Conservation (phyloP, 2,113 vertebrate genomes). For the Ageneiosus marmoratus region DNA sequence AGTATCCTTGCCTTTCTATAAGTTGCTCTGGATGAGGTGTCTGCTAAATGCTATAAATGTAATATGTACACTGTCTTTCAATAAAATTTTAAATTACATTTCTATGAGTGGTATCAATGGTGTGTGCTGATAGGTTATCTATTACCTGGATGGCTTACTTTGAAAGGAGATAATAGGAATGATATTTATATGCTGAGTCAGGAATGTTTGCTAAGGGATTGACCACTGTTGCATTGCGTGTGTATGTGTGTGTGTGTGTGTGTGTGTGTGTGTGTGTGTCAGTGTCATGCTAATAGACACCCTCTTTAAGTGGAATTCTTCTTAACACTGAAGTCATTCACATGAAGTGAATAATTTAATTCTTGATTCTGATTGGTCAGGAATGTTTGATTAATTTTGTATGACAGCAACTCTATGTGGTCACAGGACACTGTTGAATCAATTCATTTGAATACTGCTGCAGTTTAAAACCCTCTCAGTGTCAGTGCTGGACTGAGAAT, state of each 20-base stretch:
- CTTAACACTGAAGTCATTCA: background rate
- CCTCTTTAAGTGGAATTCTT: background rate
- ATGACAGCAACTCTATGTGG: no score
- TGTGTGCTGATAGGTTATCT: background rate
- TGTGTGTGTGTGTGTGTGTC: background rate
- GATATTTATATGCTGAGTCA: background rate
- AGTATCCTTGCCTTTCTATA: background rate
- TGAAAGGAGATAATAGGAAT: background rate
- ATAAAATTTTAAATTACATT: background rate
- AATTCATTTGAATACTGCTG: no score
- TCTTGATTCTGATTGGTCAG: no score
- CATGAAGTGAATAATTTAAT: no score
- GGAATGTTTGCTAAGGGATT: conserved; percentile 41
- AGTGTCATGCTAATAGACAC: background rate
- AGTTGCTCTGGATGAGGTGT: background rate
- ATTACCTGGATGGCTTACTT: background rate
- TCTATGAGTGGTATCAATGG: background rate
- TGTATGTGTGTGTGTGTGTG: background rate
- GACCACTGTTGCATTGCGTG: background rate
- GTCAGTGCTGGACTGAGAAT: no score
- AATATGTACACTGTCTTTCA: background rate
- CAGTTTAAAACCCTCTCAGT: no score
- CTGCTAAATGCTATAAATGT: background rate
- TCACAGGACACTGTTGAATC: background rate
- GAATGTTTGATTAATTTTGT: no score